Percentiles rank a stretch among this genome's conserved stretches.
Conservation (phyloP, 2,113 vertebrate species). For the Capra hircus region DNA sequence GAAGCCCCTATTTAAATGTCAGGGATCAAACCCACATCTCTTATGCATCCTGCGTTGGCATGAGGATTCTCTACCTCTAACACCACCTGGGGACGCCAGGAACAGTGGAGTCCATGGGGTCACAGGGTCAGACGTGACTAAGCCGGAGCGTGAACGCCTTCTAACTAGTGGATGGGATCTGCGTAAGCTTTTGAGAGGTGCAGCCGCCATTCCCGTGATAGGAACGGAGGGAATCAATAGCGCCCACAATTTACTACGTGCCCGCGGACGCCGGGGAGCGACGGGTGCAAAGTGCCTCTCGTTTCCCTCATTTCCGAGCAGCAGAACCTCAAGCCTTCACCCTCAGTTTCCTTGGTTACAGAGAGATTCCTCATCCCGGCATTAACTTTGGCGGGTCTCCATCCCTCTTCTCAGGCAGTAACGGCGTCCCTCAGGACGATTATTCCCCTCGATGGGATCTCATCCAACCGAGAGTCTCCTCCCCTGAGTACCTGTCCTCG, state of each 20-base stretch:
- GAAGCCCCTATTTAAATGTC: background rate
- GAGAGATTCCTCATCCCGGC: slow-evolving; percentile 35
- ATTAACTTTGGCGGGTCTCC: slow-evolving; percentile 33
- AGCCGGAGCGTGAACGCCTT: background rate
- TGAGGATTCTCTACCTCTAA: background rate
- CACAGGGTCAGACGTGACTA: background rate
- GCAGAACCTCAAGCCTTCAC: background rate
- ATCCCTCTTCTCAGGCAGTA: slow-evolving; percentile 11
- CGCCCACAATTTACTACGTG: background rate
- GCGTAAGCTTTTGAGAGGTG: too few relatives aligned
- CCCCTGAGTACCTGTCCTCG: slow-evolving; percentile 56
- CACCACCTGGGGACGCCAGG: background rate
- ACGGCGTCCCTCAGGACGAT: slow-evolving; percentile 41
- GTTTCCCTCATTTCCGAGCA: background rate
- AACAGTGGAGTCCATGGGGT: background rate
- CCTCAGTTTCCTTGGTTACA: slow-evolving; percentile 37
- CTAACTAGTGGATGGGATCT: background rate
- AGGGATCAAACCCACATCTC: background rate
- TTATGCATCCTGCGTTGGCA: fast-evolving
- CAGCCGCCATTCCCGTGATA: fast-evolving
- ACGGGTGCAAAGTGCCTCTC: background rate
- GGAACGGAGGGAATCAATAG: background rate
- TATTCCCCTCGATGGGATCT: slow-evolving; percentile 58
- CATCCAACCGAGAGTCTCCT: slow-evolving; percentile 26
- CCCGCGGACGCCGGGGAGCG: background rate